Evolutionary conservation across 2,797 vertebrate species (phyloP).

Genomic region (Platalea minor): DNA sequence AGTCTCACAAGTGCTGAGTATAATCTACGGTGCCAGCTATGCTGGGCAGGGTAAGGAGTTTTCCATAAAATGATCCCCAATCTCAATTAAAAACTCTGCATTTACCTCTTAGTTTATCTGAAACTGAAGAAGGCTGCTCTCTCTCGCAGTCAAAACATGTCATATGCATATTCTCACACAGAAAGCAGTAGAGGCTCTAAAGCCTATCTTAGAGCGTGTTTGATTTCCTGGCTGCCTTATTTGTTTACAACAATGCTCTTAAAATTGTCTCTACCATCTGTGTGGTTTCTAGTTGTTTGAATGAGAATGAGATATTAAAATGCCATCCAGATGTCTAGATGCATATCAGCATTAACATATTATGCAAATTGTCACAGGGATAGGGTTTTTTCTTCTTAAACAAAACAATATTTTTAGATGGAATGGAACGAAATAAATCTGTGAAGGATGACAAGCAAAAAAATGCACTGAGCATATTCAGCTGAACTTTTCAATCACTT

Average conservation of each 20-base stretch:
- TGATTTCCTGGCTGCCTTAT: slow-evolving; percentile 80
- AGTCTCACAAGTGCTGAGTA: neutral
- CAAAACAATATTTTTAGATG: slow-evolving; percentile 72
- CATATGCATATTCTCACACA: neutral
- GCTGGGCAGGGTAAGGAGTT: neutral
- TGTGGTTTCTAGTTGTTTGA: slow-evolving; percentile 75
- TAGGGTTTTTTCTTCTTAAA: slow-evolving; percentile 51
- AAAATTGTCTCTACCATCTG: slow-evolving; percentile 80
- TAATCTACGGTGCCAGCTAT: neutral
- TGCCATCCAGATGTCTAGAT: slow-evolving; percentile 81
- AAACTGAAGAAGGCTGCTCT: slow-evolving; percentile 22
- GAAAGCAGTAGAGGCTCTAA: slow-evolving; percentile 22
- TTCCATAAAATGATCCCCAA: neutral
- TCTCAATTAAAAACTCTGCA: neutral
- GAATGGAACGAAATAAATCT: slow-evolving; percentile 65
- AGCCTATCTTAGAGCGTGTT: slow-evolving; percentile 50
- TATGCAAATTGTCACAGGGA: slow-evolving; percentile 75
- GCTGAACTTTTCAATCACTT: slow-evolving; percentile 50
- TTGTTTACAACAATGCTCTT: slow-evolving; percentile 81
- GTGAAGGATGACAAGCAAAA: slow-evolving; percentile 45
- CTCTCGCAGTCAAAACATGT: slow-evolving; percentile 54
- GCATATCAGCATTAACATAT: slow-evolving; percentile 73
- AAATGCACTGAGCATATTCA: neutral
- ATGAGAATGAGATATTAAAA: slow-evolving; percentile 83
- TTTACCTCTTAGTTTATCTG: neutral